These are phyloP conservation scores for Drosophila subsilvestris DNA, from an alignment of 2,888 invertebrate species.

Conservation along the genomic window DNA sequence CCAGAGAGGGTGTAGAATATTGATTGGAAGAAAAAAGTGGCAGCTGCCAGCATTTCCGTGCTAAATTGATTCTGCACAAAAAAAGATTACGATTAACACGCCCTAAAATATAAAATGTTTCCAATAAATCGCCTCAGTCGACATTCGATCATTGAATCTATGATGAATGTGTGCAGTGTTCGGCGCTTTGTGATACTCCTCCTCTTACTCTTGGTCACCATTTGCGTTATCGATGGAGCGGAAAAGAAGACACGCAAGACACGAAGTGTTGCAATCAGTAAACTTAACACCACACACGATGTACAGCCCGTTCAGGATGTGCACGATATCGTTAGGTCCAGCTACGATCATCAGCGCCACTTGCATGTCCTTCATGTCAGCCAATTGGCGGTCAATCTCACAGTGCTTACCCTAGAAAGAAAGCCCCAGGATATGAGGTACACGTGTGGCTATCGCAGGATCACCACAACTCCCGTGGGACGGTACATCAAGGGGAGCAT, in stretches of 20 bases:
- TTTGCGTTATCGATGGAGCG: neutral
- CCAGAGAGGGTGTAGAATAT: too few relatives aligned
- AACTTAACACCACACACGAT: neutral
- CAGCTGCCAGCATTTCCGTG: neutral
- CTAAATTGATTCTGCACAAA: neutral
- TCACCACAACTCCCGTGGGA: neutral
- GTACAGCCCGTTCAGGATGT: neutral
- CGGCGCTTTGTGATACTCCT: neutral
- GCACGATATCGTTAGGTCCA: neutral
- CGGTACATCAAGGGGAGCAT: neutral
- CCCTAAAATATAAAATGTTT: neutral
- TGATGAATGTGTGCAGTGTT: neutral
- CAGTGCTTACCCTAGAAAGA: neutral
- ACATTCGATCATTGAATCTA: neutral
- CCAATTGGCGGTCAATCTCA: neutral
- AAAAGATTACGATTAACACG: neutral
- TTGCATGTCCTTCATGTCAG: neutral
- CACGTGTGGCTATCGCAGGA: neutral
- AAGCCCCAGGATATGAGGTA: neutral
- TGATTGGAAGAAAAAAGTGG: too few relatives aligned
- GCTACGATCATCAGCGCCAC: neutral
- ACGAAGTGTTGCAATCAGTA: neutral
- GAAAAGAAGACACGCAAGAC: neutral
- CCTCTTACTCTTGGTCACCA: neutral
- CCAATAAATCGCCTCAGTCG: neutral